Conservation (phyloP, 2,113 vertebrate species). For the Ciconia stormi region DNA sequence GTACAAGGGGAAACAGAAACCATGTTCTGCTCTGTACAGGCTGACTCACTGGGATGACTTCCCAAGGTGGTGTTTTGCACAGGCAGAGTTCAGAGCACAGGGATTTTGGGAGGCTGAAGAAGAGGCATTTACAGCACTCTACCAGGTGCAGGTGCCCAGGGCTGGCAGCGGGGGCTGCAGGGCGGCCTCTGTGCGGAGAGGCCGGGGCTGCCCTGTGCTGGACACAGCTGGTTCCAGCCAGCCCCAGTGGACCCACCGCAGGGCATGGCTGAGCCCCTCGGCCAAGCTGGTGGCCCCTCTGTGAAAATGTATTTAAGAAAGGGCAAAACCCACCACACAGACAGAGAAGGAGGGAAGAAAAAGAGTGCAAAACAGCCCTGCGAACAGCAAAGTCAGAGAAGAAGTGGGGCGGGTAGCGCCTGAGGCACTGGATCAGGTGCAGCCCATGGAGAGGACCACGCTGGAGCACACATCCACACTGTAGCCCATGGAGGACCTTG, state of each 20-base stretch:
- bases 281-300: neutral
- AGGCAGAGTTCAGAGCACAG: neutral
- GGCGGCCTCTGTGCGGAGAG: neutral
- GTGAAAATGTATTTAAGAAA: neutral
- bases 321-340: neutral
- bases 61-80: neutral
- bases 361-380: neutral
- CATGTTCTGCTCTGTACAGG: neutral
- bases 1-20: neutral
- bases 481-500: neutral
- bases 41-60: neutral
- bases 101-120: neutral
- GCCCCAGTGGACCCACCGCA: accelerated
- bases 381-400: neutral
- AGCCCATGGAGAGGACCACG: neutral
- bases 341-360: neutral
- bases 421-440: neutral
- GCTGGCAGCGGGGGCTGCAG: accelerated
- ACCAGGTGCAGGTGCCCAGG: neutral
- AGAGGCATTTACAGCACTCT: neutral
- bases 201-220: accelerated
- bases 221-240: neutral
- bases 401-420: neutral
- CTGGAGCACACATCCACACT: neutral
- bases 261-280: neutral